Percentiles rank a stretch among this genome's conserved stretches.
These are phyloP conservation scores for Steinernema carpocapsae DNA, from an alignment of 2,888 invertebrate species.

Conservation along the genomic window DNA sequence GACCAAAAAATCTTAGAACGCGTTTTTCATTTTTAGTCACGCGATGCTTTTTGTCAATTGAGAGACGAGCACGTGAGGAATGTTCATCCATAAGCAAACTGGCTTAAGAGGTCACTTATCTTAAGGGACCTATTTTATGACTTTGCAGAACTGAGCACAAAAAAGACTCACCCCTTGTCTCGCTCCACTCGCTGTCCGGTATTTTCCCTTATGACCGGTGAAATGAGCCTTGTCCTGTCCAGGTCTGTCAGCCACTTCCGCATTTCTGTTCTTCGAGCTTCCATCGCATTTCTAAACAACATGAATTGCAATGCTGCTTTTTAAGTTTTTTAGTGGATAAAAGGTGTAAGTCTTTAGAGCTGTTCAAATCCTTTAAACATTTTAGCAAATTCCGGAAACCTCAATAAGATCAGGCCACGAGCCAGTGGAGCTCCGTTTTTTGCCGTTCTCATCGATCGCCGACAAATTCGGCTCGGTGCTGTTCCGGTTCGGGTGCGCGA, in stretches of 20 bases:
- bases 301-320: no score
- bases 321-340: no score
- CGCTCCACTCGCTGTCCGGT: conserved; percentile 39
- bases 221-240: conserved; percentile 54
- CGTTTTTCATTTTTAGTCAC: no score
- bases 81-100: no score
- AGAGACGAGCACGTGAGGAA: no score
- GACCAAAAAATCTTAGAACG: no score
- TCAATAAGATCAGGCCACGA: conserved; percentile 31
- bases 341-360: background rate
- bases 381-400: background rate
- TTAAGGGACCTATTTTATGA: conserved; percentile 34
- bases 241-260: conserved; percentile 45
- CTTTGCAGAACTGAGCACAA: background rate
- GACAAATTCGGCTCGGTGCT: conserved; percentile 13
- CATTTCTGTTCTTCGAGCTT: conserved; percentile 25
- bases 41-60: no score
- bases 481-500: conserved; percentile 5
- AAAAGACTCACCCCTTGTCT: conserved; percentile 39
- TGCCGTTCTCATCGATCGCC: conserved; percentile 29
- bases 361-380: background rate
- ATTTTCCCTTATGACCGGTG: conserved; percentile 41
- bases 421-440: conserved; percentile 24
- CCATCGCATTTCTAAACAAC: conserved; percentile 30
- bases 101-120: background rate